Evolutionary conservation across 92 coral and sea anemone species (phyloP).

Genomic region (Palythoa caribaeorum): DNA sequence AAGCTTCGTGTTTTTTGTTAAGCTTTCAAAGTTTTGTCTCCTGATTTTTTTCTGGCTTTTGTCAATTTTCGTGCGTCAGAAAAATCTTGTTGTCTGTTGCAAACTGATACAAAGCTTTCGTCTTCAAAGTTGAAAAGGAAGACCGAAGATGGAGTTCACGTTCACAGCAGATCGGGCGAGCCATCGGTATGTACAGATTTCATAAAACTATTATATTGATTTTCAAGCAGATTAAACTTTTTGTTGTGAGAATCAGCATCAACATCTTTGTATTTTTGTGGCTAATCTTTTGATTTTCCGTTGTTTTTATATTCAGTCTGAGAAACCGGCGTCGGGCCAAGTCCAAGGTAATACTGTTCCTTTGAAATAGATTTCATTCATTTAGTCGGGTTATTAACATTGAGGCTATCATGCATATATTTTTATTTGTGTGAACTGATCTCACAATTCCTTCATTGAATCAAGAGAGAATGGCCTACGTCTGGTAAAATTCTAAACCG

Average conservation of each 20-base stretch:
- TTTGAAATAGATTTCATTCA: conserved; percentile 27
- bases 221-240: neutral
- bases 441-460: neutral
- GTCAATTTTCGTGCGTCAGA: conserved; percentile 26
- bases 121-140: conserved; percentile 70
- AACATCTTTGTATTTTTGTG: neutral
- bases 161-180: conserved; percentile 54
- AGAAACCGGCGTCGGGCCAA: conserved; percentile 35
- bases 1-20: conserved; percentile 36
- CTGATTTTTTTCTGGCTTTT: conserved; percentile 31
- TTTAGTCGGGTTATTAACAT: conserved; percentile 6
- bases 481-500: conserved; percentile 16
- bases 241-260: neutral
- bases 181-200: conserved; percentile 65
- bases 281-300: neutral
- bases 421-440: neutral
- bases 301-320: conserved; percentile 37
- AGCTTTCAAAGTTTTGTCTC: conserved; percentile 13
- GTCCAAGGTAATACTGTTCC: conserved; percentile 46
- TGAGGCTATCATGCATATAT: neutral
- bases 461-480: neutral
- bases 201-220: neutral
- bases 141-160: conserved; percentile 63
- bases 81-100: conserved; percentile 3
- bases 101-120: conserved; percentile 25